A percentile compares a stretch with the other conserved stretches of the same genome.
phyloP scores from a whole-genome alignment of 2,888 invertebrate genomes.

The Chloroclysta siterata region DNA sequence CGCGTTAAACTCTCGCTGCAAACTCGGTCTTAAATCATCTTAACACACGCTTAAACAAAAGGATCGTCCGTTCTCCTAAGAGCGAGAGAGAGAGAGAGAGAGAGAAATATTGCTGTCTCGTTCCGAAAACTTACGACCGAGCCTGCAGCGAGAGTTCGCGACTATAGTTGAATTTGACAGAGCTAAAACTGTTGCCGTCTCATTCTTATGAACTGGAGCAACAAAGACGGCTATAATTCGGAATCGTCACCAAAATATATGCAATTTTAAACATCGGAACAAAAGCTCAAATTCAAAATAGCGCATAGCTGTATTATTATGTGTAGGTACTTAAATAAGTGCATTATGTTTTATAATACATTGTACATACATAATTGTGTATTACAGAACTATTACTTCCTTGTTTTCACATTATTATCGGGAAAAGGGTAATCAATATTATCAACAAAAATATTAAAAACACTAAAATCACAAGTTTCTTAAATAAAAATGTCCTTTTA shows the following conservation, averaged over 20 bases:
- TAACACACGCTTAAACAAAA: no score
- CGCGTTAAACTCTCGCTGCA: no score
- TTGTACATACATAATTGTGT: constrained; percentile 27
- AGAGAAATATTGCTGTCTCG: no score
- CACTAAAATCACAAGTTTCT: constrained; percentile 3
- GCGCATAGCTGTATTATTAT: constrained; percentile 23
- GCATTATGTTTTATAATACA: constrained; percentile 40
- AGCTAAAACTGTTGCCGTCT: neutral
- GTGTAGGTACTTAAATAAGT: constrained; percentile 50
- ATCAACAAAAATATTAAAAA: no score
- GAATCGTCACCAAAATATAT: no score
- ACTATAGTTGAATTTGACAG: neutral
- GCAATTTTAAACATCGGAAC: neutral
- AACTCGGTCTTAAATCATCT: no score
- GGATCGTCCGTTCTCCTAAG: no score
- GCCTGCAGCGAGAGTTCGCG: no score
- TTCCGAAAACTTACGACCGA: no score
- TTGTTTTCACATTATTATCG: constrained; percentile 24
- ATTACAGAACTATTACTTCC: constrained; percentile 21
- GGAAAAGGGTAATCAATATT: constrained; percentile 31
- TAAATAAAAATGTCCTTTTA: neutral
- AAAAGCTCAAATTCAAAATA: constrained; percentile 39
- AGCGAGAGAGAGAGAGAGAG: no score
- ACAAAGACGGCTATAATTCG: neutral
- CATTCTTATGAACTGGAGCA: neutral